Conservation (phyloP, 2,888 invertebrate genomes). For the Cephus nigrinus region DNA sequence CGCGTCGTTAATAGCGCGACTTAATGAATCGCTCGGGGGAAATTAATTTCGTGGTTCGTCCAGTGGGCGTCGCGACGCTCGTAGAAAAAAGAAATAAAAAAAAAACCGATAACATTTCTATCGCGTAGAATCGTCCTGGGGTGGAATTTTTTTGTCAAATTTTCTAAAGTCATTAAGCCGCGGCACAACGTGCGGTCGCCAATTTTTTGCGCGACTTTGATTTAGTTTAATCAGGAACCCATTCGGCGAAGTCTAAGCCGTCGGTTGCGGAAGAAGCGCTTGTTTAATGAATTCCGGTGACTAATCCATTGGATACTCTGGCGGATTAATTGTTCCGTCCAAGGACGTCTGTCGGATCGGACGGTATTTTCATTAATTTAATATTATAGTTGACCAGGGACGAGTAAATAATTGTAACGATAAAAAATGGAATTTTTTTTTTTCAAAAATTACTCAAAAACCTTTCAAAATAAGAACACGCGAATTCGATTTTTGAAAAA, state of each 20-base stretch:
- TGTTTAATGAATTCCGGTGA: not conserved
- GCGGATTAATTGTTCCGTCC: not conserved
- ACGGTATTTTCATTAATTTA: not conserved
- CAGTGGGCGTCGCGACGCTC: not conserved
- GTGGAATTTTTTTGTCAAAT: not conserved
- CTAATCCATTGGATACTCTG: not conserved
- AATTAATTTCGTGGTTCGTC: not conserved
- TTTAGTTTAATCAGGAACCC: constrained; percentile 29
- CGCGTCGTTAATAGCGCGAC: not conserved
- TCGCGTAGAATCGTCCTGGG: not conserved
- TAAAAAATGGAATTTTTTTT: too few relatives aligned
- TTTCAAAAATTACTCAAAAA: not conserved
- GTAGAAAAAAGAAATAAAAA: too few relatives aligned
- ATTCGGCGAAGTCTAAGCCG: constrained; percentile 5
- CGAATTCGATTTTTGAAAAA: not conserved
- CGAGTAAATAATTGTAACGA: not conserved
- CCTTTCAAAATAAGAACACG: not conserved
- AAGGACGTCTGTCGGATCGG: too few relatives aligned
- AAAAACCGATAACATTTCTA: not conserved
- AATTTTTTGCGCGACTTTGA: constrained; percentile 3
- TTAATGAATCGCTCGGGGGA: not conserved
- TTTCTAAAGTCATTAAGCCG: not conserved
- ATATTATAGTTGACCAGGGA: not conserved
- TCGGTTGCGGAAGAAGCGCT: not conserved
- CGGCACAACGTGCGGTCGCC: not conserved